A percentile compares a stretch with the other conserved stretches of the same genome.
Evolutionary conservation across 2,797 vertebrate genomes (phyloP).

Genomic region (Oryzias dopingdopingensis): DNA sequence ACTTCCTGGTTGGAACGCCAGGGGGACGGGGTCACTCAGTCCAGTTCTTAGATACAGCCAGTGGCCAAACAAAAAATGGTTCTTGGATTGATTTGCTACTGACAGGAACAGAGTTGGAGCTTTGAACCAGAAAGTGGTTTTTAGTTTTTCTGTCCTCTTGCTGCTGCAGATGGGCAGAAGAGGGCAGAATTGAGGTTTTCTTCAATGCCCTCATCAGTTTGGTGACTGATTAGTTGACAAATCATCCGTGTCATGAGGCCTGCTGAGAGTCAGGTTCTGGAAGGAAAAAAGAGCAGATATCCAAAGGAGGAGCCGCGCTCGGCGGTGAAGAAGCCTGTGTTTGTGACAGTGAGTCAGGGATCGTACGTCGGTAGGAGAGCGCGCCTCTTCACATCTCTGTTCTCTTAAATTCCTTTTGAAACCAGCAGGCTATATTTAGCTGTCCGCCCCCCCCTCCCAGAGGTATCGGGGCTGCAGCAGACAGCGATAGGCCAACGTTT

Average conservation of each 20-base stretch:
- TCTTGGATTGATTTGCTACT: no score
- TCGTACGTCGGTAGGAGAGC: constrained; percentile 25
- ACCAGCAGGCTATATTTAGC: constrained; percentile 78
- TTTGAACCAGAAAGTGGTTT: no score
- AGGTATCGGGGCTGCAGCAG: constrained; percentile 65
- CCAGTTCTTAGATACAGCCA: no score
- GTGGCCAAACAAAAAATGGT: no score
- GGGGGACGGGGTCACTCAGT: no score
- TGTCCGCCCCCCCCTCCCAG: constrained; percentile 48
- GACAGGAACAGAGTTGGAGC: no score
- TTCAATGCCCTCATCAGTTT: no score
- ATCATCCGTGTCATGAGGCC: background rate
- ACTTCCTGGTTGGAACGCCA: no score
- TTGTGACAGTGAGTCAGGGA: constrained; percentile 9
- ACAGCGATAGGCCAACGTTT: constrained; percentile 63
- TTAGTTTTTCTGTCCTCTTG: no score
- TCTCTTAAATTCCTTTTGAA: constrained; percentile 78
- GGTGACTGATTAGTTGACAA: no score
- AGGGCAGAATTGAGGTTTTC: no score
- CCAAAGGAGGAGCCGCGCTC: background rate
- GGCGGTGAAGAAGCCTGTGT: background rate
- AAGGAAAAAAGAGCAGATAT: background rate
- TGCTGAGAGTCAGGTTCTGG: background rate
- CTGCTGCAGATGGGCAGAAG: no score
- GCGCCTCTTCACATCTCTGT: constrained; percentile 68